phyloP scores from a whole-genome alignment of 2,888 invertebrate genomes.

The Stenurella melanura region DNA sequence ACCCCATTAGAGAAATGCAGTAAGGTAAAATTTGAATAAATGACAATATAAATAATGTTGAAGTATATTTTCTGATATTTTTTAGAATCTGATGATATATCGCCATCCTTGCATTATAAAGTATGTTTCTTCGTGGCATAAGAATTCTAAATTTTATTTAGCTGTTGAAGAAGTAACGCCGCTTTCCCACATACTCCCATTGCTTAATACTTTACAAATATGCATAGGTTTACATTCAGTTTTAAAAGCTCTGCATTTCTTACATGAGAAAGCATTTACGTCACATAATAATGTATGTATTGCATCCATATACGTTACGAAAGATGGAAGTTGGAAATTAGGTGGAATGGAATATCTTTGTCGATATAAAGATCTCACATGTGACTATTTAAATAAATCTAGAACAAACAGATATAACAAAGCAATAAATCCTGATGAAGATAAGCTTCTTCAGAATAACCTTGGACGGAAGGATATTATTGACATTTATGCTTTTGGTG shows the following conservation, averaged over 20 bases:
- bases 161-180: slow-evolving; percentile 90
- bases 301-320: slow-evolving; percentile 87
- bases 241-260: slow-evolving; percentile 86
- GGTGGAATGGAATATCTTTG: slow-evolving; percentile 90
- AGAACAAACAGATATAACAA: slow-evolving; percentile 80
- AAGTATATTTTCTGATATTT: slow-evolving; percentile 55
- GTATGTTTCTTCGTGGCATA: slow-evolving; percentile 88
- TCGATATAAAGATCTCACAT: slow-evolving; percentile 80
- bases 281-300: slow-evolving; percentile 90
- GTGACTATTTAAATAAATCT: slow-evolving; percentile 81
- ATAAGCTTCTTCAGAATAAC: slow-evolving; percentile 73
- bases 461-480: slow-evolving; percentile 76
- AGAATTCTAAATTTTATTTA: slow-evolving; percentile 83
- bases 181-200: slow-evolving; percentile 79
- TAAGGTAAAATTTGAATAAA: slow-evolving; percentile 76
- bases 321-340: slow-evolving; percentile 91
- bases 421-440: slow-evolving; percentile 83
- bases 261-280: slow-evolving; percentile 87
- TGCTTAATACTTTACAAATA: slow-evolving; percentile 85
- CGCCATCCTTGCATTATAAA: slow-evolving; percentile 91
- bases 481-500: slow-evolving; percentile 87
- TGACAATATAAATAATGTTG: background rate
- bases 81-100: slow-evolving; percentile 88
- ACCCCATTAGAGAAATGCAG: slow-evolving; percentile 86
- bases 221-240: slow-evolving; percentile 90